Evolutionary conservation across 1,140 invertebrate species (phyloP), one percentile per base, ranked within the genome.

Genomic region (Lutraria rhynchaena): DNA sequence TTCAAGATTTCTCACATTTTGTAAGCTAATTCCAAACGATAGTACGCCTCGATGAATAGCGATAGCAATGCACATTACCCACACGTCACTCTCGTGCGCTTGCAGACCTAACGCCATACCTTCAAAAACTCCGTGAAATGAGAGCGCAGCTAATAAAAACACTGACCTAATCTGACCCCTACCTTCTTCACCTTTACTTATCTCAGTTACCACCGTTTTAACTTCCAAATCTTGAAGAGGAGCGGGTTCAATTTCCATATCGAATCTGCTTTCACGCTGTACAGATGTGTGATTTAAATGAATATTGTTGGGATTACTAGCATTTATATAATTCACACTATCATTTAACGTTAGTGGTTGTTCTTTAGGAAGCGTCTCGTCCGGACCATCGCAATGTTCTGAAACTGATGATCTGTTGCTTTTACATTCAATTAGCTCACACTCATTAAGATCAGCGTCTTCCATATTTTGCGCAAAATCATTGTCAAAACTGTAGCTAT

Each of bases 51-150:
- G 51, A 58, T 91, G 89, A 24, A 89, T 81, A 49, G 84, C 74
- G 24, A 90, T 87, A 24, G 88, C 88, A 53, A 90, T 88, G 81
- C 89, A 90, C 55, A 91, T 69, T 22, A 87, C 78, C 89, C 90
- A 90, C 11, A 88, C 88, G 71, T 89, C 88, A 83, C 83, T 87
- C 31, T 90, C 87, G 35, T 87, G 63, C 63, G 85, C 90, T 87
- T 96, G 96, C 4, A 97, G 90, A 1, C 96, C 96, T 11, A 97
- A 95, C 0, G 96, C 95, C 63, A 97, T 92, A 0, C 97, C 97
- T 94, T 99, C 97, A 88, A 99, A 97, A 0, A 98, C 93, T 84
- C 97, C 96, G 89, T 99, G 97, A 69, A 98, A 95, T 5, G 97
- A 97, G 15, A 99, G 93, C 1, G 97, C 97, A 29, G 97, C 92